These are phyloP conservation scores for Apodemia hepburni DNA, from an alignment of 2,888 invertebrate species.

Conservation along the genomic window DNA sequence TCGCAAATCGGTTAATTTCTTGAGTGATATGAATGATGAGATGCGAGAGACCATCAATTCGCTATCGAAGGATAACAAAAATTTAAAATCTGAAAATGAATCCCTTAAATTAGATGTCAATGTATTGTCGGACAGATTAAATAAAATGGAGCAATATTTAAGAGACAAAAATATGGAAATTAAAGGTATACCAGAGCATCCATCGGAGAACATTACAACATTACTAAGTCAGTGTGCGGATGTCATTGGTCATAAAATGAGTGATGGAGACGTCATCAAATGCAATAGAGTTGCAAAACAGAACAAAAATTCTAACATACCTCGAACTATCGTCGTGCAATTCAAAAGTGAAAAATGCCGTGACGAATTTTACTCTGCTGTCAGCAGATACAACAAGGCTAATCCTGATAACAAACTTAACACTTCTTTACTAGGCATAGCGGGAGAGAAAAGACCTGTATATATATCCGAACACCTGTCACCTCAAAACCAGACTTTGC, in stretches of 20 bases:
- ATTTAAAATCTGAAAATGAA: slow-evolving; percentile 6
- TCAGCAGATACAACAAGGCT: not conserved
- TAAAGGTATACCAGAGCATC: not conserved
- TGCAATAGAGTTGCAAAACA: slow-evolving; percentile 2
- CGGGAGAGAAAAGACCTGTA: not conserved
- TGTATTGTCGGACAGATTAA: slow-evolving; percentile 5
- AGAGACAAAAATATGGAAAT: slow-evolving; percentile 9
- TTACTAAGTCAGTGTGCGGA: not conserved
- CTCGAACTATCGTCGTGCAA: slow-evolving; percentile 1
- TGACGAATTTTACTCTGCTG: slow-evolving; percentile 6
- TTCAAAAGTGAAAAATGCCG: not conserved
- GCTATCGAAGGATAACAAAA: not conserved
- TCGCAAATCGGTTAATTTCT: not conserved
- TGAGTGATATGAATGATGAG: not conserved
- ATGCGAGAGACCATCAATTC: not conserved
- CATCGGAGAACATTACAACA: not conserved
- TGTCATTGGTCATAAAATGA: not conserved
- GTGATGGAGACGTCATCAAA: not conserved
- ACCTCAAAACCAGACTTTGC: not conserved
- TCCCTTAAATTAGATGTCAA: slow-evolving; percentile 5
- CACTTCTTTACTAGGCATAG: slow-evolving; percentile 1
- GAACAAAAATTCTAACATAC: not conserved
- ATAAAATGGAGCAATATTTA: slow-evolving; percentile 7
- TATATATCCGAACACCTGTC: not conserved
- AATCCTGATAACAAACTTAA: slow-evolving; percentile 3